Conservation (phyloP, 2,113 vertebrate genomes). For the Chaetodon trifascialis region DNA sequence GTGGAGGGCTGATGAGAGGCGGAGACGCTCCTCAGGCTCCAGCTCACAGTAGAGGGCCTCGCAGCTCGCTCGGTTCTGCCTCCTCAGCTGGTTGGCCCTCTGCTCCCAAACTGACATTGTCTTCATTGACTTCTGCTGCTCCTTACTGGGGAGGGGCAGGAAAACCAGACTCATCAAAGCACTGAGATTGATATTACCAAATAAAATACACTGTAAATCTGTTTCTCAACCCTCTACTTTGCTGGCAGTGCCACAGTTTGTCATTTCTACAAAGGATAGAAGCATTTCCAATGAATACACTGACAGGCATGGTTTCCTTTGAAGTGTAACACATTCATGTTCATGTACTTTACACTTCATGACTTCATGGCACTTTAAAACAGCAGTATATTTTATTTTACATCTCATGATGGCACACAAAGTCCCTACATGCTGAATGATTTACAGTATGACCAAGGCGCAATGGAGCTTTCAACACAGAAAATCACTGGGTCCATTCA, state of each 20-base stretch:
- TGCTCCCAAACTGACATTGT: constrained; percentile 96
- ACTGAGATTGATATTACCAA: background rate
- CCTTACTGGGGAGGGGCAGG: constrained; percentile 83
- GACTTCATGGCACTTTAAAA: constrained; percentile 29
- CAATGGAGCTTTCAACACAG: constrained; percentile 51
- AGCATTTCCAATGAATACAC: constrained; percentile 8
- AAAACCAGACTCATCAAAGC: constrained; percentile 20
- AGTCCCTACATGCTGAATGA: constrained; percentile 50
- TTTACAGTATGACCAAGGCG: constrained; percentile 43
- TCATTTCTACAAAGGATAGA: background rate
- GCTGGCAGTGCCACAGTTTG: background rate
- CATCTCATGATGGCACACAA: constrained; percentile 32
- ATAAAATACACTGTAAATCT: background rate
- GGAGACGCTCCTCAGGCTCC: constrained; percentile 89
- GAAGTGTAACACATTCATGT: constrained; percentile 20
- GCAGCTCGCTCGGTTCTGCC: constrained; percentile 92
- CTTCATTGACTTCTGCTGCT: constrained; percentile 92
- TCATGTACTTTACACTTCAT: constrained; percentile 21
- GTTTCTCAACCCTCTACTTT: background rate
- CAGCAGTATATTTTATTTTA: constrained; percentile 25
- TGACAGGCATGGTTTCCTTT: constrained; percentile 12
- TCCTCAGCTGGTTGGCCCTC: constrained; percentile 91
- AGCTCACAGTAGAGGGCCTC: constrained; percentile 93
- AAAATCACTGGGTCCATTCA: constrained; percentile 6
- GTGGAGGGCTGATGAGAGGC: constrained; percentile 87